Conservation (phyloP, 2,797 vertebrate genomes). For the Lithobates pipiens region DNA sequence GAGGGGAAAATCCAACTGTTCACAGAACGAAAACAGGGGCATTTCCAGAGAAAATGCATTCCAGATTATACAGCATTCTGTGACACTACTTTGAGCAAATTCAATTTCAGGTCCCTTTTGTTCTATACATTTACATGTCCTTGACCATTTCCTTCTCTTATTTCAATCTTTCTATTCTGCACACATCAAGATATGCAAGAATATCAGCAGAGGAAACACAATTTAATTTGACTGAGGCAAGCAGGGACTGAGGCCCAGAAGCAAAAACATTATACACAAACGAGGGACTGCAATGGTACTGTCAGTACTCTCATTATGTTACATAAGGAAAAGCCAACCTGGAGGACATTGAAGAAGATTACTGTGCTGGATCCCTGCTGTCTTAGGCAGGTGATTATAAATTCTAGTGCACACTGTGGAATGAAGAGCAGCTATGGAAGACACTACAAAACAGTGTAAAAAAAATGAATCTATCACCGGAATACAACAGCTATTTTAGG, state of each 20-base stretch:
- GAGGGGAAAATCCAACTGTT: too few relatives aligned
- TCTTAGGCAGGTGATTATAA: background rate
- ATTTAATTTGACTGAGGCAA: background rate
- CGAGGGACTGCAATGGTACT: background rate
- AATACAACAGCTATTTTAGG: too few relatives aligned
- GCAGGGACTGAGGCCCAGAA: background rate
- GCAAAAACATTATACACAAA: background rate
- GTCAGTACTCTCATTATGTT: background rate
- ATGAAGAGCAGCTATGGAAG: background rate
- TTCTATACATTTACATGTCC: background rate
- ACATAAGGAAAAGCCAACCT: background rate
- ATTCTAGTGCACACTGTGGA: background rate
- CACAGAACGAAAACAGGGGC: too few relatives aligned
- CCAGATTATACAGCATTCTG: too few relatives aligned
- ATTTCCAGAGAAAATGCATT: too few relatives aligned
- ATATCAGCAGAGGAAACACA: background rate
- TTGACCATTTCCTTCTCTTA: background rate
- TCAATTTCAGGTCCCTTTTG: background rate
- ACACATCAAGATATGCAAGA: background rate
- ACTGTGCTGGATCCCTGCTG: background rate
- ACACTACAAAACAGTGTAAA: background rate
- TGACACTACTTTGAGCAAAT: too few relatives aligned
- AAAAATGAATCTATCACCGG: background rate
- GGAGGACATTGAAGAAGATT: constrained; percentile 1
- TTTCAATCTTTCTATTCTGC: background rate